phyloP scores from a whole-genome alignment of 2,888 invertebrate genomes.

The Cerastis leucographa region DNA sequence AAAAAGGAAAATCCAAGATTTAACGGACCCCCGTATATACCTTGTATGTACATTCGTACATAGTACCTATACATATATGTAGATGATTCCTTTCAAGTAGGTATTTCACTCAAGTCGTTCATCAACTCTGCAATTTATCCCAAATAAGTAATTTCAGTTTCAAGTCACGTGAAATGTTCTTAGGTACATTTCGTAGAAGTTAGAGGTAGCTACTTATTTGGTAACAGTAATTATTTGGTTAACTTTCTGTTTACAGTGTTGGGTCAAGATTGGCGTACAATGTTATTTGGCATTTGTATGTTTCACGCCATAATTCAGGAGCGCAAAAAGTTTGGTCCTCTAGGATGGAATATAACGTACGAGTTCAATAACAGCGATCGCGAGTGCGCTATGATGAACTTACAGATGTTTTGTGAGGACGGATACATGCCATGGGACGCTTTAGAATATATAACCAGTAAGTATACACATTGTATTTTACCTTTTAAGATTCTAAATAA shows the following conservation, averaged over 20 bases:
- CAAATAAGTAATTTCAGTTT: background rate
- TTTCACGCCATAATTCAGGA: constrained; percentile 98
- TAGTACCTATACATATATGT: too few relatives aligned
- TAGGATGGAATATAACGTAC: constrained; percentile 98
- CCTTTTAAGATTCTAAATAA: too few relatives aligned
- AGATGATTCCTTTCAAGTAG: too few relatives aligned
- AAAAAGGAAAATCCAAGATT: too few relatives aligned
- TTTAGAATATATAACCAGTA: constrained; percentile 96
- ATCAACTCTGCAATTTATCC: too few relatives aligned
- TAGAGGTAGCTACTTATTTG: background rate
- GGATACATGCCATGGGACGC: constrained; percentile 96
- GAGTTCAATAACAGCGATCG: constrained; percentile 98
- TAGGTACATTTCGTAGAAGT: background rate
- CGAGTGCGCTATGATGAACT: constrained; percentile 96
- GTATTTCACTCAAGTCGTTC: too few relatives aligned
- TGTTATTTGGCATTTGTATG: constrained; percentile 96
- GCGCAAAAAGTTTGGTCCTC: constrained; percentile 97
- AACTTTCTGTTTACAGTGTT: constrained; percentile 84
- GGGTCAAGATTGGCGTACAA: constrained; percentile 93
- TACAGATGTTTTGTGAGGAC: constrained; percentile 95
- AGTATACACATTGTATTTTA: constrained; percentile 41
- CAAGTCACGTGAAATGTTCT: background rate
- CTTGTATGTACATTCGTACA: too few relatives aligned
- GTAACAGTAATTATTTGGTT: background rate
- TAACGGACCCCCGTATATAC: too few relatives aligned